Conservation (phyloP, 23 tunicate genomes). For the Ascidia mentula region DNA sequence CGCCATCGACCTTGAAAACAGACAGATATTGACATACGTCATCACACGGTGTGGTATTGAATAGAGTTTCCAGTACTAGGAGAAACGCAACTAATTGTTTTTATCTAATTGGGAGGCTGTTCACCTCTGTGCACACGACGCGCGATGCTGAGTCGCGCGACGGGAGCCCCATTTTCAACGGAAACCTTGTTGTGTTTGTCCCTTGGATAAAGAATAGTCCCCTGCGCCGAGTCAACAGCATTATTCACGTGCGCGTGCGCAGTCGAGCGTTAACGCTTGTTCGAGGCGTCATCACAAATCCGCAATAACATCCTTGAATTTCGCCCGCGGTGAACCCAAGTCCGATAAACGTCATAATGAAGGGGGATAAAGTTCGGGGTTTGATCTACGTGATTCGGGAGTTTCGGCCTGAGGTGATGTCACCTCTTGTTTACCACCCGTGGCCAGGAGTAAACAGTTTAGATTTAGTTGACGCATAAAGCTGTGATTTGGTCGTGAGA, state of each 20-base stretch:
- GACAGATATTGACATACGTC: too few species aligned
- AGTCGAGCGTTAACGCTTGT: neutral
- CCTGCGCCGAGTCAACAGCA: neutral
- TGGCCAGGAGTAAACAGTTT: too few species aligned
- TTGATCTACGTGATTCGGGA: too few species aligned
- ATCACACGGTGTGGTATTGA: too few species aligned
- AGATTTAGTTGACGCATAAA: too few species aligned
- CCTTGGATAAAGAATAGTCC: neutral
- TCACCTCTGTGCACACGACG: neutral
- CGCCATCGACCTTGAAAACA: too few species aligned
- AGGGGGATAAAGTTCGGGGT: neutral
- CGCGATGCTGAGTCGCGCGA: neutral
- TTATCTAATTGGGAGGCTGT: neutral
- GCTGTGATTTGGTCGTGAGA: too few species aligned
- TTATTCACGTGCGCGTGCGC: slow-evolving; percentile 8
- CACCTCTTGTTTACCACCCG: too few species aligned
- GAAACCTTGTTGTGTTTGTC: slow-evolving; percentile 1
- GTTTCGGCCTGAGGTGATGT: too few species aligned
- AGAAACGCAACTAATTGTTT: neutral
- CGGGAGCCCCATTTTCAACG: too few species aligned
- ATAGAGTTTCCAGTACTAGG: neutral
- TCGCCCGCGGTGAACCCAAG: neutral
- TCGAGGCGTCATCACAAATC: slow-evolving; percentile 6
- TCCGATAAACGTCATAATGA: slow-evolving; percentile 2
- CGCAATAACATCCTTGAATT: slow-evolving; percentile 6